A percentile compares a stretch with the other conserved stretches of the same genome.
These are phyloP conservation scores for Cotesia glomerata DNA, from an alignment of 1,140 invertebrate genomes.

Conservation along the genomic window DNA sequence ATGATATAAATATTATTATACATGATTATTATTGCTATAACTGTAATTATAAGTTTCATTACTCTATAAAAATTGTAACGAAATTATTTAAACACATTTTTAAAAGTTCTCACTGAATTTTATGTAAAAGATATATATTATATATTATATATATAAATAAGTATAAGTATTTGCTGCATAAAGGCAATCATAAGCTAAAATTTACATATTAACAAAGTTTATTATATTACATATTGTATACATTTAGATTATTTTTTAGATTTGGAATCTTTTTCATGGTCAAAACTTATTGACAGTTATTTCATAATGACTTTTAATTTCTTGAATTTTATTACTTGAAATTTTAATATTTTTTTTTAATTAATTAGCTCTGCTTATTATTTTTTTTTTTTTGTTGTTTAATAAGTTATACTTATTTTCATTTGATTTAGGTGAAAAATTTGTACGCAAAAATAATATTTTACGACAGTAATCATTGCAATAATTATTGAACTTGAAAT, in stretches of 20 bases:
- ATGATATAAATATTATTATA: neutral
- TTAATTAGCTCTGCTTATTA: too few species aligned
- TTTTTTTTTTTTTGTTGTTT: too few species aligned
- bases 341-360: too few species aligned
- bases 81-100: neutral
- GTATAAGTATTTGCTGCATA: neutral
- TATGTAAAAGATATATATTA: neutral
- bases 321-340: too few species aligned
- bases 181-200: neutral
- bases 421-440: too few species aligned
- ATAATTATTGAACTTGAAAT: neutral
- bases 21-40: neutral
- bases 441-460: too few species aligned
- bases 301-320: too few species aligned
- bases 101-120: neutral
- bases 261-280: too few species aligned
- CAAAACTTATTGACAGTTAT: too few species aligned
- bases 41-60: neutral
- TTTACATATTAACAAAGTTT: slow-evolving; percentile 15
- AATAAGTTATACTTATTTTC: too few species aligned
- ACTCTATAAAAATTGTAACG: neutral
- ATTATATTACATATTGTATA: neutral
- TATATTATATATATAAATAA: too few species aligned
- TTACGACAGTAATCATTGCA: neutral
- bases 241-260: too few species aligned